Conservation (phyloP, 2,888 invertebrate genomes). For the Zaprionus obscuricornis region DNA sequence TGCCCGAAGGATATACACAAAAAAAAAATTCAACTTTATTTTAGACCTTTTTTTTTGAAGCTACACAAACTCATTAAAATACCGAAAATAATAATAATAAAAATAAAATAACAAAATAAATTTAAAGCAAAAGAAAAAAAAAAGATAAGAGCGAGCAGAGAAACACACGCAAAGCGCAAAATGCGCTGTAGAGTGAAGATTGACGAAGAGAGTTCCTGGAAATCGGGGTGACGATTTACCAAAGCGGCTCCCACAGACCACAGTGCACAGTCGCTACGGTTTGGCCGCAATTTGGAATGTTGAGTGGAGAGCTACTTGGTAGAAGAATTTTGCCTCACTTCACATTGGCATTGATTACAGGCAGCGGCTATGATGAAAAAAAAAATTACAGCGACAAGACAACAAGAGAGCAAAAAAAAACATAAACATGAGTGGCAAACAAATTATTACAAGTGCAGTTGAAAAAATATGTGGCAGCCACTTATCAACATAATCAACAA, state of each 20-base stretch:
- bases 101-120: constrained; percentile 30
- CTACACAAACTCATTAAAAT: constrained; percentile 67
- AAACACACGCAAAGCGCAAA: constrained; percentile 55
- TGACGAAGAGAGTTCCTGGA: constrained; percentile 53
- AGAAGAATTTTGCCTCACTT: constrained; percentile 28
- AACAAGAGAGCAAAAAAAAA: not conserved
- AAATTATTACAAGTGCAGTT: constrained; percentile 78
- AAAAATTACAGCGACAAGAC: constrained; percentile 4
- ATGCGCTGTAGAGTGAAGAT: not conserved
- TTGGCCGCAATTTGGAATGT: constrained; percentile 36
- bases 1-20: constrained; percentile 9
- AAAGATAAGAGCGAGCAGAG: constrained; percentile 51
- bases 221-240: constrained; percentile 49
- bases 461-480: constrained; percentile 71
- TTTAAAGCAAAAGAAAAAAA: constrained; percentile 24
- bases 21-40: constrained; percentile 12
- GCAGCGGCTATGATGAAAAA: constrained; percentile 11
- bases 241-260: constrained; percentile 60
- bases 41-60: constrained; percentile 48
- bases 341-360: constrained; percentile 60
- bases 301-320: constrained; percentile 24
- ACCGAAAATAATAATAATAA: constrained; percentile 48
- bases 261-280: not conserved
- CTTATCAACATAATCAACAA: constrained; percentile 78
- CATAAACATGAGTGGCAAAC: constrained; percentile 74